Base-by-base conservation (phyloP, 2,797 vertebrate species). In the Phalloptychus januarius region DNA sequence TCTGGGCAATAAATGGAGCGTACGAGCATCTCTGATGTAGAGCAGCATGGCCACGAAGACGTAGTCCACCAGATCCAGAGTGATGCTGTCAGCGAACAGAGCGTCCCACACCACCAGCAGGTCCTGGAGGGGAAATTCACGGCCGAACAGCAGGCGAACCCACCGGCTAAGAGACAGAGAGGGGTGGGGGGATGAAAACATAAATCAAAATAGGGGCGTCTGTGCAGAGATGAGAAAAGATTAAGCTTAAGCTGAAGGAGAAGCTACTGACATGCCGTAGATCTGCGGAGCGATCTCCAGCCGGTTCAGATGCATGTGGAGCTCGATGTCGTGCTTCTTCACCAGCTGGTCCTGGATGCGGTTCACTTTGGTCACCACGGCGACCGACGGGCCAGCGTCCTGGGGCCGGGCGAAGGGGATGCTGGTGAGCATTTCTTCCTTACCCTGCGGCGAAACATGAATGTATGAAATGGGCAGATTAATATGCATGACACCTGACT, bases 221-320 rank as follows among this genome's bases (percentile, higher is more conserved):
- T 74, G 42, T 31, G 25, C 20, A 38, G 36, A 31, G 56, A 33
- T 10, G 44, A 42, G 42, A 2, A 11, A 36, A 2, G 38, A 46
- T 25, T 18, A 61, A 50, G 0, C 23, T 25, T 1, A 5, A 0
- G 23, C 5, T 13, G 0, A 42, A 50, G 50, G 31, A 94, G 56
- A 40, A 31, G 78, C 40, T 61, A 98, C 98, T 97, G 93, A 99
- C 98, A 99, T 95, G 86, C 98, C 98, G 25, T 99, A 99, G 90
- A 99, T 99, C 85, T 99, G 98, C 0, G 98, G 98, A 69, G 98
- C 98, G 23, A 99, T 99, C 94, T 99, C 98, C 79, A 99, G 96
- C 72, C 98, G 95, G 90, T 98, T 99, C 83, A 99, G 94, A 89
- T 99, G 98, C 98, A 99, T 98, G 90, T 98, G 97, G 69, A 99